These are phyloP conservation scores for Caerostris darwini DNA, from an alignment of 1,140 invertebrate genomes.

Conservation along the genomic window DNA sequence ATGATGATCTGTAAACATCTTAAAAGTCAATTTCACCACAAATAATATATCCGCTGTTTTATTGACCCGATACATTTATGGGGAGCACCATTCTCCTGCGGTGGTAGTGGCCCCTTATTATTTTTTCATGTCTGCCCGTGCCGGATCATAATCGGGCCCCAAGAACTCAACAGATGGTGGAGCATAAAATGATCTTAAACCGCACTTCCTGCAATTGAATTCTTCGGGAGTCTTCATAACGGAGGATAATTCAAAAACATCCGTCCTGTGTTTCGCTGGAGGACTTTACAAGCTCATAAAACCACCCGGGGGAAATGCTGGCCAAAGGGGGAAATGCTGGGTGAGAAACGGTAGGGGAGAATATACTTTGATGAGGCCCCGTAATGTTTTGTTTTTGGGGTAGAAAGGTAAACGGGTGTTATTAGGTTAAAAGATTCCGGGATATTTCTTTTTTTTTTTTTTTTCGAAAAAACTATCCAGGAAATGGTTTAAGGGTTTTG, in stretches of 20 bases:
- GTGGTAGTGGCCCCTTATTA: background rate
- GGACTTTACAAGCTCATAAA: conserved; percentile 27
- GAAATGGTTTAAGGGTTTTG: background rate
- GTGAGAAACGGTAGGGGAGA: background rate
- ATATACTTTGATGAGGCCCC: background rate
- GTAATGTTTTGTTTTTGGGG: background rate
- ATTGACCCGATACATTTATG: conserved; percentile 10
- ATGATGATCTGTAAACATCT: background rate
- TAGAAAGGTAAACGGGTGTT: background rate
- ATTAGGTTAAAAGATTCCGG: background rate
- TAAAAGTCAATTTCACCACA: conserved; percentile 32
- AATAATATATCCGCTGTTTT: background rate
- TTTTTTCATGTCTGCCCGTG: conserved; percentile 17
- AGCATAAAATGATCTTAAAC: conserved; percentile 26
- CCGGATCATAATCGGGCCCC: background rate
- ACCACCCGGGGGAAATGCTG: background rate
- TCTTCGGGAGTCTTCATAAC: conserved; percentile 1
- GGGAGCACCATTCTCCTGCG: background rate
- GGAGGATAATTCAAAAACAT: conserved; percentile 15
- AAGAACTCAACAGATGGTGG: conserved; percentile 10
- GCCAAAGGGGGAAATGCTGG: background rate
- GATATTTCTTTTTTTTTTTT: background rate
- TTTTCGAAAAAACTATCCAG: too few species aligned
- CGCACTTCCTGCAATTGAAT: conserved; percentile 29
- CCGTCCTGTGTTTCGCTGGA: background rate